Percentiles rank a stretch among this genome's conserved stretches.
These are phyloP conservation scores for Oncorhynchus gorbuscha DNA, from an alignment of 2,113 vertebrate species.

Conservation along the genomic window DNA sequence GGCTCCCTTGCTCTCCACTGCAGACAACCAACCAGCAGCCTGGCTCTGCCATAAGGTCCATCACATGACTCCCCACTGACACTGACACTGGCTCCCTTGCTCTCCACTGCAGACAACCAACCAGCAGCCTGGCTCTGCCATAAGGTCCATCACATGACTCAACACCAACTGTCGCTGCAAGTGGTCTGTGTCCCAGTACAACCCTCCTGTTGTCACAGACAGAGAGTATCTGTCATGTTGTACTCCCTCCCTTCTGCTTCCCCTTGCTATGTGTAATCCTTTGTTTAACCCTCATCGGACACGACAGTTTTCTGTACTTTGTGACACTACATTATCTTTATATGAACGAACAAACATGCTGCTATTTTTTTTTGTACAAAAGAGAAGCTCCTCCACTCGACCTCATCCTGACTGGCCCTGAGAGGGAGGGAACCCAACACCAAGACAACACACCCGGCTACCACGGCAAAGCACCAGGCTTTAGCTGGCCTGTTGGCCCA, in stretches of 20 bases:
- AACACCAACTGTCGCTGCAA: conserved; percentile 71
- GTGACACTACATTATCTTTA: not conserved
- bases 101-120: conserved; percentile 63
- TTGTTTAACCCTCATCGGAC: not conserved
- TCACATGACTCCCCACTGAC: conserved; percentile 57
- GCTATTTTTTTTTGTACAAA: not conserved
- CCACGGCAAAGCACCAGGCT: not conserved
- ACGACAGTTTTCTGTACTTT: not conserved
- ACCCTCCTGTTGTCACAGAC: conserved; percentile 36
- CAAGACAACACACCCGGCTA: not conserved
- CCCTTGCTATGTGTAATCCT: not conserved
- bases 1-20: conserved; percentile 58
- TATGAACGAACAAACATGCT: not conserved
- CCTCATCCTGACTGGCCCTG: too few relatives aligned
- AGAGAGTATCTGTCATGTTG: not conserved
- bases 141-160: conserved; percentile 55
- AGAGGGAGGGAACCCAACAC: too few relatives aligned
- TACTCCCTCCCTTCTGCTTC: not conserved
- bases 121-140: conserved; percentile 55
- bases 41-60: conserved; percentile 50
- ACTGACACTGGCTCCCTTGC: conserved; percentile 49
- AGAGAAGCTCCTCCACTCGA: not conserved
- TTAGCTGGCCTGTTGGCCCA: not conserved
- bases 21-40: conserved; percentile 59
- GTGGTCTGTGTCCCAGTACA: conserved; percentile 55